phyloP scores from a whole-genome alignment of 2,888 invertebrate species.

The Noctua janthina region DNA sequence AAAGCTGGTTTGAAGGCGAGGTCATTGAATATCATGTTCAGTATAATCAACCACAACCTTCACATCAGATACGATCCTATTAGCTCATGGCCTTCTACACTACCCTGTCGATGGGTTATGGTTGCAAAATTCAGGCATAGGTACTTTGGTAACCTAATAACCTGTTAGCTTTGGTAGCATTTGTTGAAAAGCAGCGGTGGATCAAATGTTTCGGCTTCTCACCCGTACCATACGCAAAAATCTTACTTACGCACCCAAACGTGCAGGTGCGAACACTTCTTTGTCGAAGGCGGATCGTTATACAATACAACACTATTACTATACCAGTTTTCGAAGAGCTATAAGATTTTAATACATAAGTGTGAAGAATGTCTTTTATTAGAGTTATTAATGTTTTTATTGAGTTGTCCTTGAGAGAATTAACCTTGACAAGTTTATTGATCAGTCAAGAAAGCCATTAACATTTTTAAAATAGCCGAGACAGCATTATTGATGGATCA shows the following conservation, averaged over 20 bases:
- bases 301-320: background rate
- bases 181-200: background rate
- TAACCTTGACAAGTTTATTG: conserved; percentile 10
- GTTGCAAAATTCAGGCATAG: background rate
- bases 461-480: background rate
- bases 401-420: background rate
- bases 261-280: background rate
- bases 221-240: background rate
- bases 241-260: background rate
- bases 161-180: background rate
- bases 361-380: background rate
- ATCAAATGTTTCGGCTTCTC: background rate
- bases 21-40: background rate
- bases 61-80: background rate
- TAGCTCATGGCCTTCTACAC: background rate
- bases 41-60: background rate
- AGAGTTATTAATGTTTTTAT: background rate
- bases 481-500: conserved; percentile 15
- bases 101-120: background rate
- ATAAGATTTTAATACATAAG: background rate
- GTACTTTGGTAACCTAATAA: background rate
- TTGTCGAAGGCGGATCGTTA: background rate
- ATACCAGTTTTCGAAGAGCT: background rate
- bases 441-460: conserved; percentile 1
- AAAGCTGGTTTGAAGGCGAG: background rate